Evolutionary conservation across 1,140 invertebrate genomes (phyloP), one percentile per base, ranked within the genome.

Genomic region (Zaprionus nigranus): DNA sequence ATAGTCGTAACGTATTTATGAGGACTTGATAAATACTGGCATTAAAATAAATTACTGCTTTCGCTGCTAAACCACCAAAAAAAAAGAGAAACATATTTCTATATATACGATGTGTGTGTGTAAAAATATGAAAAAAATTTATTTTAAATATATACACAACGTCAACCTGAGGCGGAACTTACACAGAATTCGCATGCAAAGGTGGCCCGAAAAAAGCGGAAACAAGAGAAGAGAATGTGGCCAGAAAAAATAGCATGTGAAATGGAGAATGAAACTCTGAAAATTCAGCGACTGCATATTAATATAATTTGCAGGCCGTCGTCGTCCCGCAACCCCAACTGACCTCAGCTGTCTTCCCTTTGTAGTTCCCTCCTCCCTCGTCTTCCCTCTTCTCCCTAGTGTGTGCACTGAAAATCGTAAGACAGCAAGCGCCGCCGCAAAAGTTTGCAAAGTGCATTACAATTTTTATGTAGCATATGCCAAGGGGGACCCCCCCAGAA

Each of bases 41-140:
- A 92, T 92, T 92, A 92, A 92, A 88, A 88, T 80, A 92, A 92
- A 92, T 92, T 91, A 92, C 84, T 76, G 72, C 79, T 81, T 78
- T 85, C 74, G 61, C 46, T 58, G 64, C 60, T 77, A 77, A 77
- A 65, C 49, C 46, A 28, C 34, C 13, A 53, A 63, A 57, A 78
- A 63, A 28, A 28, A n/a, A 64, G 13, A 22, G 20, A 22, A 59
- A 69, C 59, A 68, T 74, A 15, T 62, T 43, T 71, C 11, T 56
- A n/a, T 71, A 34, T 54, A 26, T 53, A 38, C 58, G 28, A 30
- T 53, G 20, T 62, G 36, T 49, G 17, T 49, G 43, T 46, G 26
- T 57, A 57, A 46, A 70, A 51, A 43, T 71, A 38, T 46, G 51
- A 30, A 73, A 73, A 64, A 78, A 76, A 82, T 75, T 51, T 75